These are phyloP conservation scores for Spheniscus mendiculus DNA, from an alignment of 2,113 vertebrate species.

Conservation along the genomic window DNA sequence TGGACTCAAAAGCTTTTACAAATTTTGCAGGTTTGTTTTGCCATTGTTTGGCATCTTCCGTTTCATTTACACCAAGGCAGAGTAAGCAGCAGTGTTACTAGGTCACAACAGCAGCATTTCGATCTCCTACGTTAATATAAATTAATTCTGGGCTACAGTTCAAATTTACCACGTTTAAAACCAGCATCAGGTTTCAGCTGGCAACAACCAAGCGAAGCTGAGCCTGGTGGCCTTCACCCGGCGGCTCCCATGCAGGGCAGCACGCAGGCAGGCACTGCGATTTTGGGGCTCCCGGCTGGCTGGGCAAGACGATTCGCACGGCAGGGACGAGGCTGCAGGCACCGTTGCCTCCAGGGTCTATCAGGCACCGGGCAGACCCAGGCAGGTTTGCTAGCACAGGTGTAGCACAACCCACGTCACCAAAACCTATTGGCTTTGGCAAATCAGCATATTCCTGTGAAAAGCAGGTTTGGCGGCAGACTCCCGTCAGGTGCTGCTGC, in stretches of 20 bases:
- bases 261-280: rapidly evolving
- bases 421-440: background rate
- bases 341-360: rapidly evolving
- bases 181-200: background rate
- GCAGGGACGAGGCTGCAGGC: background rate
- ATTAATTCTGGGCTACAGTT: background rate
- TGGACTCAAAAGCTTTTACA: background rate
- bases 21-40: background rate
- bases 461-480: background rate
- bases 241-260: background rate
- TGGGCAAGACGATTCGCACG: rapidly evolving
- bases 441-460: background rate
- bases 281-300: rapidly evolving
- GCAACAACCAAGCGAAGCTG: background rate
- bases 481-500: background rate
- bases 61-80: background rate
- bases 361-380: background rate
- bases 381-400: background rate
- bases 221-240: background rate
- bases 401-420: background rate
- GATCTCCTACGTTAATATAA: background rate
- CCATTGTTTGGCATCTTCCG: background rate
- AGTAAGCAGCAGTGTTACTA: background rate
- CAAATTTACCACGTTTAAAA: background rate
- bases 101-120: background rate